These are phyloP conservation scores for Caerostris extrusa DNA, from an alignment of 1,140 invertebrate species.

Conservation along the genomic window DNA sequence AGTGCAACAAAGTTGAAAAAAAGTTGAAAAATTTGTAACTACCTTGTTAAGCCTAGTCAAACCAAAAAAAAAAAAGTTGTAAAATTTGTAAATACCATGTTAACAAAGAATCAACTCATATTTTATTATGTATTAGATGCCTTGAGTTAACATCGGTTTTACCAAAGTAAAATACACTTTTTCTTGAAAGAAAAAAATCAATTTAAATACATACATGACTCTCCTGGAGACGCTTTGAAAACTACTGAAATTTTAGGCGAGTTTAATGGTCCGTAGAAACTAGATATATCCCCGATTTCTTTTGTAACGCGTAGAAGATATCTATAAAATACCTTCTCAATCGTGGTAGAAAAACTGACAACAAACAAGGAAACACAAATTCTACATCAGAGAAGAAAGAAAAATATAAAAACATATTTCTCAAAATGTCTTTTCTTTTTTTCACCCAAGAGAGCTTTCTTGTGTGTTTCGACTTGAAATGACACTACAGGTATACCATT, in stretches of 20 bases:
- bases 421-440: too few species aligned
- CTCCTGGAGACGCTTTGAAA: too few species aligned
- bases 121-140: neutral
- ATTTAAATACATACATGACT: too few species aligned
- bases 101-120: too few species aligned
- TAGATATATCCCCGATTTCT: neutral
- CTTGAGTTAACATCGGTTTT: too few species aligned
- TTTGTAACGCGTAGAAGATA: neutral
- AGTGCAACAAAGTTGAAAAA: neutral
- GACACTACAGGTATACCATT: too few species aligned
- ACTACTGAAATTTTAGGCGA: neutral
- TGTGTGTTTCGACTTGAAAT: too few species aligned
- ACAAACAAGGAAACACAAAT: slow-evolving; percentile 2
- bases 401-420: too few species aligned
- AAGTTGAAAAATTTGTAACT: neutral
- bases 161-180: too few species aligned
- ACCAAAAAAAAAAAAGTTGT: neutral
- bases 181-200: too few species aligned
- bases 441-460: too few species aligned
- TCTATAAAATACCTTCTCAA: neutral
- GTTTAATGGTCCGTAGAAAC: neutral
- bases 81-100: neutral
- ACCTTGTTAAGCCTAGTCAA: too few species aligned
- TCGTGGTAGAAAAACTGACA: neutral
- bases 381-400: neutral